Evolutionary conservation across 1,140 invertebrate species (phyloP), one percentile per base, ranked within the genome.

Genomic region (Bicyclus anynana): DNA sequence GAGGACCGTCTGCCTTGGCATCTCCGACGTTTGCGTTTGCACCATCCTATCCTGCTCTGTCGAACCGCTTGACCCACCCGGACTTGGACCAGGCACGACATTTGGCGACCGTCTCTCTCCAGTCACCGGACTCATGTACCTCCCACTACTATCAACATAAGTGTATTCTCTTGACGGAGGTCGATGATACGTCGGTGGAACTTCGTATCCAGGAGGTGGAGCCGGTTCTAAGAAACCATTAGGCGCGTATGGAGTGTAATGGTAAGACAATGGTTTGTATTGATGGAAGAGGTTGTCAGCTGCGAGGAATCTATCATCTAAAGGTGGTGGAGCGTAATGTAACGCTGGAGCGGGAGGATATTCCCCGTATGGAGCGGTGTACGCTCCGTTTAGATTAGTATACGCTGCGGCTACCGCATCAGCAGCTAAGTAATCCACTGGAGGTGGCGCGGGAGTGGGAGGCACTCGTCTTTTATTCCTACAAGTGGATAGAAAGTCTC

Each of bases 401-500:
- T 96, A 96, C 9, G 94, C 93, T 0, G 93, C 93, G 0, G 94
- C 94, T 0, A 93, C 92, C 0, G 94, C 93, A 12, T 93, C 89
- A 26, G 94, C 84, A 10, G 87, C 85, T 64, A 89, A 59, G 56
- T 89, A 89, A 49, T 89, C 84, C 1, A 84, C 77, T 0, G 83
- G 77, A 3, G 90, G 85, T 60, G 86, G 90, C 57, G 80, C 81
- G 16, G 84, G 85, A 1, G 82, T 89, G 9, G 80, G 89, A 12
- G 93, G 91, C 18, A 95, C 89, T 90, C 97, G 97, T 72, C 96
- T 92, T 81, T 98, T 98, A 54, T 94, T 95, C 51, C 96, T 91
- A 80, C 96, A 97, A 1, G 96, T 97, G 4, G 96, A 97, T 5
- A 98, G 89, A 78, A 98, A 97, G 85, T 98, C 97, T 23, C 96